phyloP scores from a whole-genome alignment of 2,888 invertebrate species.

The Stenichneumon culpator region DNA sequence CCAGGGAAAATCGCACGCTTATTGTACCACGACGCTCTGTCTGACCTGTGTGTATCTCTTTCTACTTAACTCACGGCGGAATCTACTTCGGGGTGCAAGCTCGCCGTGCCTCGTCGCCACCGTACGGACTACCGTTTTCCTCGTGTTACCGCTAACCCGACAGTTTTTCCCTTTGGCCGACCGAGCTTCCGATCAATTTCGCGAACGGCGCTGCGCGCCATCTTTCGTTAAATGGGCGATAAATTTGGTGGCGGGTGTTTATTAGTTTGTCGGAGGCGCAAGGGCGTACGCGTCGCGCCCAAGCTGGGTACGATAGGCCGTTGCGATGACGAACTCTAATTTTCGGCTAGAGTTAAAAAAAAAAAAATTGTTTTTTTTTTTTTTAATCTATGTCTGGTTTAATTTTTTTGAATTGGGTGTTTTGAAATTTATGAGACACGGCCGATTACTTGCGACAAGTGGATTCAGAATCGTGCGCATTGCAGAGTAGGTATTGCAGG shows the following conservation, averaged over 20 bases:
- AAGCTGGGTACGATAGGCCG: background rate
- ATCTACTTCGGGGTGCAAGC: constrained; percentile 28
- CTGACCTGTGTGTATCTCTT: constrained; percentile 18
- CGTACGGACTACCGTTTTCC: constrained; percentile 53
- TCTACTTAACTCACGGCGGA: constrained; percentile 40
- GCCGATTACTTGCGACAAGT: too few species aligned
- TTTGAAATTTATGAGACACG: too few species aligned
- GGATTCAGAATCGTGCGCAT: background rate
- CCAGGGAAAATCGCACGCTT: constrained; percentile 37
- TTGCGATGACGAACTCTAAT: too few species aligned
- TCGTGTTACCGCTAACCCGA: background rate
- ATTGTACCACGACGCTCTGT: constrained; percentile 38
- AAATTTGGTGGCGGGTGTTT: background rate
- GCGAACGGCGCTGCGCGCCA: constrained; percentile 14
- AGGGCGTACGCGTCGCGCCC: background rate
- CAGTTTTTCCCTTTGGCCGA: constrained; percentile 37
- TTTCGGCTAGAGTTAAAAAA: too few species aligned
- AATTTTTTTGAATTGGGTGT: too few species aligned
- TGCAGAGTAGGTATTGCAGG: too few species aligned
- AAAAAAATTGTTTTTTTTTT: too few species aligned
- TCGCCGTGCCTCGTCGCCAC: constrained; percentile 57
- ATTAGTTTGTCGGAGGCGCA: background rate
- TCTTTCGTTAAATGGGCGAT: constrained; percentile 5
- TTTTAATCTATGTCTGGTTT: too few species aligned
- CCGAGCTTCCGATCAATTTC: constrained; percentile 14